Evolutionary conservation across 2,113 vertebrate species (phyloP).

Genomic region (Prunella fulvescens): DNA sequence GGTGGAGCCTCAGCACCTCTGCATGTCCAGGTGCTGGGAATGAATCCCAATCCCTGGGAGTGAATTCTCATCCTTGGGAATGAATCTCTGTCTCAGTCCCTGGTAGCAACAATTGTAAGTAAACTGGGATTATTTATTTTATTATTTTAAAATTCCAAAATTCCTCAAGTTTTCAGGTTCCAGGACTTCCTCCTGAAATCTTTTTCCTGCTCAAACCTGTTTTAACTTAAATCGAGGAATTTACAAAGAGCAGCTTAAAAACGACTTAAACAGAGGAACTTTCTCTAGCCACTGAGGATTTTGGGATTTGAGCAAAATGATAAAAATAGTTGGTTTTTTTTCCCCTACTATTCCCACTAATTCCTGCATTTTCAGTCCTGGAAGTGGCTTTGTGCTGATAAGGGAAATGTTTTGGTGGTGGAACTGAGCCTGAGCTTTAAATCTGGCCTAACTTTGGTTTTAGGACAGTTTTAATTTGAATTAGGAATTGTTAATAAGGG

Average conservation of each 20-base stretch:
- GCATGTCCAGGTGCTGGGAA: neutral
- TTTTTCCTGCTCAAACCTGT: neutral
- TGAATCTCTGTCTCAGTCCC: accelerated
- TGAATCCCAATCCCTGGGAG: neutral
- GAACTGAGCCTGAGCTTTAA: neutral
- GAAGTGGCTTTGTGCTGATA: neutral
- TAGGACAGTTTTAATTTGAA: neutral
- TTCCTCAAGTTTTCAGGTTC: neutral
- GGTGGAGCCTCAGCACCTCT: neutral
- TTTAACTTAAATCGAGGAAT: neutral
- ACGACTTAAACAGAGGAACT: neutral
- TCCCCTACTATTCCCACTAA: accelerated
- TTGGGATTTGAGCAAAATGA: neutral
- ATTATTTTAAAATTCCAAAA: accelerated
- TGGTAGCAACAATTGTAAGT: neutral
- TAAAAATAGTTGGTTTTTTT: neutral
- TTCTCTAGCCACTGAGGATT: neutral
- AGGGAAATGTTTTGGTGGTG: neutral
- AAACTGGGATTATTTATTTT: accelerated
- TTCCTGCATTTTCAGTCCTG: neutral
- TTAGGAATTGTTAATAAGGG: neutral
- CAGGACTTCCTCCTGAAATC: accelerated
- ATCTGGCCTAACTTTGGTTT: neutral
- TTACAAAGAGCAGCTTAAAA: neutral
- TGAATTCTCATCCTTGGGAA: neutral